phyloP scores from a whole-genome alignment of 2,113 vertebrate species.

The Orthochromis malagaraziensis region DNA sequence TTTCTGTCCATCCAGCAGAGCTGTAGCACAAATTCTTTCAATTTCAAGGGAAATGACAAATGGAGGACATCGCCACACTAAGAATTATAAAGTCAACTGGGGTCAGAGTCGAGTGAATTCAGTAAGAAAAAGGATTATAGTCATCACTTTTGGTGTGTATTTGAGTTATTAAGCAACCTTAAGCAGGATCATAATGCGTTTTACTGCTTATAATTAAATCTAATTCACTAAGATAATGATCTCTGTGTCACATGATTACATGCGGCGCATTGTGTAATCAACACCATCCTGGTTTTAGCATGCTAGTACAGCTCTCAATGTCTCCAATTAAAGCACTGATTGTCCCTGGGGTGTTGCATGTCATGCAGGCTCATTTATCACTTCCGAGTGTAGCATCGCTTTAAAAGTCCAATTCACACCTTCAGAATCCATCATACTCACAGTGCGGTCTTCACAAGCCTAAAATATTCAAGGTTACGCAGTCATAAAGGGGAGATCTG shows the following conservation, averaged over 20 bases:
- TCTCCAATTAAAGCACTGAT: constrained; percentile 28
- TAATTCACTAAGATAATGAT: constrained; percentile 34
- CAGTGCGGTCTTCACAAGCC: not conserved
- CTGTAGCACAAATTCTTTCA: constrained; percentile 8
- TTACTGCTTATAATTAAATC: constrained; percentile 27
- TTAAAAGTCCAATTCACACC: constrained; percentile 50
- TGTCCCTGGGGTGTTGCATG: constrained; percentile 28
- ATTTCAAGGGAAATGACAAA: constrained; percentile 27
- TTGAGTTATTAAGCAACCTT: not conserved
- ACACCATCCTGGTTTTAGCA: constrained; percentile 36
- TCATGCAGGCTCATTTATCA: constrained; percentile 28
- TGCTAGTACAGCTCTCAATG: constrained; percentile 16
- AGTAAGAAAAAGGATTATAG: not conserved
- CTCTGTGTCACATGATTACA: constrained; percentile 29
- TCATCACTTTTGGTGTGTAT: not conserved
- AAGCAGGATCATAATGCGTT: not conserved
- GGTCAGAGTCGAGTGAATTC: constrained; percentile 1
- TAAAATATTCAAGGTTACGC: constrained; percentile 13
- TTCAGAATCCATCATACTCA: constrained; percentile 26
- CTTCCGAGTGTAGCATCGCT: not conserved
- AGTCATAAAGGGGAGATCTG: not conserved
- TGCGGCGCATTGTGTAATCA: constrained; percentile 29
- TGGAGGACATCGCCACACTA: constrained; percentile 5
- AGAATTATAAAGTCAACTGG: constrained; percentile 11
- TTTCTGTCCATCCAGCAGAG: constrained; percentile 4